Evolutionary conservation across 2,797 vertebrate genomes (phyloP), one percentile per base, ranked within the genome.

Genomic region (Gobionotothen gibberifrons): DNA sequence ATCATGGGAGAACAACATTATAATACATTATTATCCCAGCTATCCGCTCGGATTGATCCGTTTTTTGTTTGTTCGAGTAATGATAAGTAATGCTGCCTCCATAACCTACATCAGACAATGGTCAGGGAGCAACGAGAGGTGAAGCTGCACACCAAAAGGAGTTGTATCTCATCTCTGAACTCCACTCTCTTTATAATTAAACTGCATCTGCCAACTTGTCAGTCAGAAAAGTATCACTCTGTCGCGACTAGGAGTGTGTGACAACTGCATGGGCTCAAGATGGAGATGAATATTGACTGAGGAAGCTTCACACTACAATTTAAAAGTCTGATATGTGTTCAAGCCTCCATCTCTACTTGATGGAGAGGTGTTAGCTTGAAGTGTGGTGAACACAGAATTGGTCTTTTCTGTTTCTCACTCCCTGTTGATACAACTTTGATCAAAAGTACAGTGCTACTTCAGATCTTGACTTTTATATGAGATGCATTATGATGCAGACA

Each of bases 201-300:
- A 68, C 66, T 54, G 48, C 47, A 63, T 67, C 73, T 72, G 87
- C 79, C 67, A 78, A 85, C 76, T 75, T 80, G 76, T 88, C 76
- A 77, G 64, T 73, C 69, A 82, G 57, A 82, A 71, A 79, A 47
- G n/a, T 85, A 66, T 86, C 73, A 70, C 72, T 85, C 74, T 10
- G 42, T 75, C 65, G 16, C 15, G 10, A 46, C 51, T 43, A 32
- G 3, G 19, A 59, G 54, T 42, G 68, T 74, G 69, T 62, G 76
- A 79, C 81, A 83, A 83, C 54, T 63, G 73, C 15, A 59, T 61
- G 58, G 64, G 67, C 75, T 77, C 47, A 61, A 84, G 82, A 83
- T 75, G 36, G 66, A 82, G 77, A 68, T 71, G 75, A 81, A 81
- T 82, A 77, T 69, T 74, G 76, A 67, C 78, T 66, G 78, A 61